Conservation (phyloP, 2,113 vertebrate genomes). For the Cettia cetti region DNA sequence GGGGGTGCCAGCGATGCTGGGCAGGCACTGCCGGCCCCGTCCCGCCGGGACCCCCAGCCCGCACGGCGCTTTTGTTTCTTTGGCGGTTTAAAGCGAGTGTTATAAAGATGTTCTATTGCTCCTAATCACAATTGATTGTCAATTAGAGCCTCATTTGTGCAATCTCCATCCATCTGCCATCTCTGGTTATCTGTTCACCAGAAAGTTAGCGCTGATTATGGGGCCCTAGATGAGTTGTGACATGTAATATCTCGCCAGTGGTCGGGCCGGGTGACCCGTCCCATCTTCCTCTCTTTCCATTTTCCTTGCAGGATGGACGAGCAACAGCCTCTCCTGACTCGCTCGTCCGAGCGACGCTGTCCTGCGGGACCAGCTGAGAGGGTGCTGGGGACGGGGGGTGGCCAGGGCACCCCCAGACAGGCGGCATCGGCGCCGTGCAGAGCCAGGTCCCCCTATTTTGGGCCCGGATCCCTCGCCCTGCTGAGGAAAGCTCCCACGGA, state of each 20-base stretch:
- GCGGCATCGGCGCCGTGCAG: accelerated
- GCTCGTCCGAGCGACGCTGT: background rate
- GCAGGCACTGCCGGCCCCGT: background rate
- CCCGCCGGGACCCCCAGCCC: background rate
- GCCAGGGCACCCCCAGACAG: background rate
- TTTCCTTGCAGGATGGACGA: background rate
- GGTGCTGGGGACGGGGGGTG: too few relatives aligned
- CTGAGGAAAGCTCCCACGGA: background rate
- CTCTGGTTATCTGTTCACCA: conserved; percentile 67
- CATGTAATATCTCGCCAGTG: conserved; percentile 66
- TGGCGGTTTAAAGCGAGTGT: background rate
- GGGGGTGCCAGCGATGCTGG: background rate
- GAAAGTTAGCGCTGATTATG: conserved; percentile 57
- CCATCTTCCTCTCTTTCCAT: background rate
- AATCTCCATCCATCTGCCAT: conserved; percentile 75
- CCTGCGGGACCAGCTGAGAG: background rate
- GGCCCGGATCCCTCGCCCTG: too few relatives aligned
- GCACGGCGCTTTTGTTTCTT: background rate
- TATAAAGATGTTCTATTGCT: conserved; percentile 70
- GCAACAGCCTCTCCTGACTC: background rate
- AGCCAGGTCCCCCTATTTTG: background rate
- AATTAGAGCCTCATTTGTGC: conserved; percentile 79
- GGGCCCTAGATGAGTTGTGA: conserved; percentile 71
- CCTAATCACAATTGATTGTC: conserved; percentile 82
- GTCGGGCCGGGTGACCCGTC: conserved; percentile 9